Conservation (phyloP, 2,113 vertebrate genomes). For the human region DNA sequence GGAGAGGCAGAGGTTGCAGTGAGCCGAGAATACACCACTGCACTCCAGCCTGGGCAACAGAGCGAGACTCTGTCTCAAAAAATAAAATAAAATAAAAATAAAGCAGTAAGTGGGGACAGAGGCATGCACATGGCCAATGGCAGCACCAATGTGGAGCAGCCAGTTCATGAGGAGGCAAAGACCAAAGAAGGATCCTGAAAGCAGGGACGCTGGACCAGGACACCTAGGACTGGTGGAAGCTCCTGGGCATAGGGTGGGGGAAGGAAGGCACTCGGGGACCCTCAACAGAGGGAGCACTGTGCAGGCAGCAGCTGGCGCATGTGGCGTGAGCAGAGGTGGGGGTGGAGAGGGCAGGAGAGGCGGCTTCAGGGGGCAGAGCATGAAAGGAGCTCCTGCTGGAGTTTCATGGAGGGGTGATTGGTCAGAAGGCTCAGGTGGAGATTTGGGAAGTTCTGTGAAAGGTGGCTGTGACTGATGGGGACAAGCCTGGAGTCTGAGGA, state of each 20-base stretch:
- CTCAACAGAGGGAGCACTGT: background rate
- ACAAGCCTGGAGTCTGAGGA: background rate
- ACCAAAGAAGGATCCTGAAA: background rate
- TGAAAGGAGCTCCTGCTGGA: no score
- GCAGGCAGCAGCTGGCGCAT: rapidly evolving
- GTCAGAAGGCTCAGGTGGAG: background rate
- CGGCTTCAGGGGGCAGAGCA: no score
- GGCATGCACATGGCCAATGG: background rate
- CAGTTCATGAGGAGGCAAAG: background rate
- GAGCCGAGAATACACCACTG: no score
- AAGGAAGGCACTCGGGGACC: no score
- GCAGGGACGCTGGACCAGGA: no score
- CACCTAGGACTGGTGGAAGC: background rate
- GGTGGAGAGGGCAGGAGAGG: background rate
- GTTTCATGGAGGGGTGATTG: background rate
- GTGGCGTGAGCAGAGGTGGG: background rate
- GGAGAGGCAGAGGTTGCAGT: no score
- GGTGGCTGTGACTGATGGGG: background rate
- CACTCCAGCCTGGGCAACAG: no score
- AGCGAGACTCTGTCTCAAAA: no score
- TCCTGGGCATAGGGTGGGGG: background rate
- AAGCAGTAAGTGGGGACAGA: no score
- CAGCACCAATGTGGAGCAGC: background rate
- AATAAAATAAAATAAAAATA: no score
- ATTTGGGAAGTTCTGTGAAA: background rate